Percentiles rank a stretch among this genome's conserved stretches.
Evolutionary conservation across 2,888 invertebrate species (phyloP).

Genomic region (Atrina japonica): DNA sequence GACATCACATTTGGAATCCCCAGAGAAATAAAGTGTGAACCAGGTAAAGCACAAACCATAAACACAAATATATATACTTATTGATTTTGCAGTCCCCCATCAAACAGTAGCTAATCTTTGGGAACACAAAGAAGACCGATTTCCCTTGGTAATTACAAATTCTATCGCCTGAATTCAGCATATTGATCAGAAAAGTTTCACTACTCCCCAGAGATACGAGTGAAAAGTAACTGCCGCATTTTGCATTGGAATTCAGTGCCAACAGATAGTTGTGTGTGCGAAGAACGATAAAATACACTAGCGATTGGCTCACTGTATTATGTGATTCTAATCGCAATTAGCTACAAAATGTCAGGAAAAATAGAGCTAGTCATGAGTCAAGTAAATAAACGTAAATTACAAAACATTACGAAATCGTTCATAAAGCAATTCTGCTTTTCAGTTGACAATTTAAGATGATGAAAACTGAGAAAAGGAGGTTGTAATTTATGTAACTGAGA

Average conservation of each 20-base stretch:
- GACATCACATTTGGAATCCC: too few relatives aligned
- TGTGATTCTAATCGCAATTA: slow-evolving; percentile 15
- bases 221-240: slow-evolving; percentile 31
- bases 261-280: slow-evolving; percentile 19
- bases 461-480: too few relatives aligned
- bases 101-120: slow-evolving; percentile 10
- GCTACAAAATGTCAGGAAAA: slow-evolving; percentile 1
- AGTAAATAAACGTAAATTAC: slow-evolving; percentile 19
- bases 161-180: slow-evolving; percentile 11
- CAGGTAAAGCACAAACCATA: too few relatives aligned
- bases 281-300: slow-evolving; percentile 9
- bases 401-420: slow-evolving; percentile 1
- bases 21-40: too few relatives aligned
- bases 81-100: not conserved
- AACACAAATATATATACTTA: not conserved
- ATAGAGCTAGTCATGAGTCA: slow-evolving; percentile 13
- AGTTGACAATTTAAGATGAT: too few relatives aligned
- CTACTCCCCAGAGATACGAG: slow-evolving; percentile 8
- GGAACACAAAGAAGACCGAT: slow-evolving; percentile 1
- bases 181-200: slow-evolving; percentile 28
- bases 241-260: slow-evolving; percentile 28
- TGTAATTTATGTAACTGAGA: too few relatives aligned
- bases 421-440: not conserved
- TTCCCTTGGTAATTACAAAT: slow-evolving; percentile 21
- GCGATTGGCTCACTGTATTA: slow-evolving; percentile 12